phyloP scores from a whole-genome alignment of 2,113 vertebrate genomes.

The Nipponia nippon region DNA sequence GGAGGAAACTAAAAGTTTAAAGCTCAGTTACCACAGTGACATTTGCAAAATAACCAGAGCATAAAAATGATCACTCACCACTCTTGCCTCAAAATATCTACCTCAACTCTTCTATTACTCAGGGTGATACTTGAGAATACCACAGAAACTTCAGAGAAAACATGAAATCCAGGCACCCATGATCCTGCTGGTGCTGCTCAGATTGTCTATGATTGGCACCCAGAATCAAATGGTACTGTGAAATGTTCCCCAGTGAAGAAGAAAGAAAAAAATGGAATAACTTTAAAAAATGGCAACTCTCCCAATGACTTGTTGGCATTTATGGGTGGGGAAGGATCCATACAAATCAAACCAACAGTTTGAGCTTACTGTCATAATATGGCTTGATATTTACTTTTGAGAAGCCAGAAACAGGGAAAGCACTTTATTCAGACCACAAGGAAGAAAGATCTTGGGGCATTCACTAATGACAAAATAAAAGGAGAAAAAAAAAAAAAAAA shows the following conservation, averaged over 20 bases:
- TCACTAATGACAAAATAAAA: not conserved
- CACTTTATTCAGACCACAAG: not conserved
- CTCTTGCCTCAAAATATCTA: not conserved
- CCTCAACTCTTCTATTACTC: not conserved
- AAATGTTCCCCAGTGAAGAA: not conserved
- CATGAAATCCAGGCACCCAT: not conserved
- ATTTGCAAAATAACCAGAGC: not conserved
- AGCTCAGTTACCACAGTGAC: not conserved
- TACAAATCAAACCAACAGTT: not conserved
- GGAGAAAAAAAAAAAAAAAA: rapidly evolving
- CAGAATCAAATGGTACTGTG: not conserved
- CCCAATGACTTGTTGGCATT: not conserved
- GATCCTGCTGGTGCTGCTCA: not conserved
- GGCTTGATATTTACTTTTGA: not conserved
- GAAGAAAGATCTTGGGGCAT: not conserved
- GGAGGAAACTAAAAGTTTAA: not conserved
- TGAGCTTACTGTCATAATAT: not conserved
- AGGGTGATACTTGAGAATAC: not conserved
- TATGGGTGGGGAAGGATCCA: not conserved
- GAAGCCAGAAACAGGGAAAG: not conserved
- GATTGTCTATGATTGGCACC: not conserved
- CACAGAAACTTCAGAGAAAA: not conserved
- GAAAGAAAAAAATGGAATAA: not conserved
- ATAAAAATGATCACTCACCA: not conserved
- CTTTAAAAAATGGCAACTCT: not conserved